Evolutionary conservation across 2,797 vertebrate species (phyloP), one percentile per base, ranked within the genome.

Genomic region (Choloepus didactylus): DNA sequence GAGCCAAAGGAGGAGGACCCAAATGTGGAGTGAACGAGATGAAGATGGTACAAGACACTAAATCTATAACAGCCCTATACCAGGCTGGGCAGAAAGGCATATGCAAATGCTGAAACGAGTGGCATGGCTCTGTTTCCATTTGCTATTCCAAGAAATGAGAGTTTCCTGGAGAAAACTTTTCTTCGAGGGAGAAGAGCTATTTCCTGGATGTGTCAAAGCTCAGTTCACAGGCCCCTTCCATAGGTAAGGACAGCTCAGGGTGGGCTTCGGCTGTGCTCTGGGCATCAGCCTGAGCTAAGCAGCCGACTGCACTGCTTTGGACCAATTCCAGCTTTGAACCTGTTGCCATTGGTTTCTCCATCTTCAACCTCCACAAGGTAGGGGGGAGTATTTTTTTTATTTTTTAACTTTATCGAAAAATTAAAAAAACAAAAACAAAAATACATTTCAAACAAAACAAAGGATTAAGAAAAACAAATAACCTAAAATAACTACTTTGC

Each of bases 281-380:
- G 69, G 38, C 27, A 1, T 75, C 21, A 81, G 51, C 10, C 23
- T 18, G 19, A 19, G 23, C 31, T 66, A 46, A 81, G 60, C 41
- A 67, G 82, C 11, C 27, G 0, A 41, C 62, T 16, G 29, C 3
- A 3, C 38, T 27, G 6, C 35, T 49, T 46, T 31, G 29, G 27
- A 66, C 76, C 79, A 18, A 5, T 93, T 89, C 67, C 77, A 87
- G 23, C 56, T 81, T 56, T 31, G 29, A 73, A 76, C 31, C n/a
- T 8, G 2, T 89, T 41, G 7, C 38, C 35, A n/a, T 56, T 4
- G 54, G 35, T 49, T 93, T 73, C 62, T 54, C 80, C 31, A 76
- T 38, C 80, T 60, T 54, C n/a, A 23, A 38, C 15, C 66, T 76
- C 69, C 59, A 66, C 75, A 51, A 85, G 31, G 12, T 35, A 2